A percentile compares a stretch with the other conserved stretches of the same genome.
These are phyloP conservation scores for Drosophila nr. perissopoda DNA, from an alignment of 2,888 invertebrate genomes.

Conservation along the genomic window DNA sequence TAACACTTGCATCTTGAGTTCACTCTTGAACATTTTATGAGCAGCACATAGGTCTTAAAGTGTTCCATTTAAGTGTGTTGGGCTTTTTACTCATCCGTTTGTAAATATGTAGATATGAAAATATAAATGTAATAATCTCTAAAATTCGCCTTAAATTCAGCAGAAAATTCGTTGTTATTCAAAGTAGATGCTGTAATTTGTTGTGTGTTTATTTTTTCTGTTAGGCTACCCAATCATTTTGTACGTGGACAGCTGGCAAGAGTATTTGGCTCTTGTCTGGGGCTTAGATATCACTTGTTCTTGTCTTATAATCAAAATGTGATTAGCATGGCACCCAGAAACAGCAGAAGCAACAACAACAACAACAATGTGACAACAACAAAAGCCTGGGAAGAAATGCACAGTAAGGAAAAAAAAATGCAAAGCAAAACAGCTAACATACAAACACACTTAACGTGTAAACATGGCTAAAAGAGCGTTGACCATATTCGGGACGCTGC, in stretches of 20 bases:
- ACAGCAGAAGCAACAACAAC: conserved; percentile 35
- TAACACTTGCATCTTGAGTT: conserved; percentile 22
- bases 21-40: conserved; percentile 2
- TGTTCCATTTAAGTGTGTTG: background rate
- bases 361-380: conserved; percentile 34
- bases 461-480: conserved; percentile 80
- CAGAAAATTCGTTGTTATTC: background rate
- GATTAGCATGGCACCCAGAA: conserved; percentile 69
- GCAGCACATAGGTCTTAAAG: background rate
- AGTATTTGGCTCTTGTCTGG: conserved; percentile 30
- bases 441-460: conserved; percentile 80
- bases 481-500: conserved; percentile 72
- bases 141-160: background rate
- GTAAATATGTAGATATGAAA: background rate
- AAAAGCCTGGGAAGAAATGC: conserved; percentile 65
- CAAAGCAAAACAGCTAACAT: conserved; percentile 63
- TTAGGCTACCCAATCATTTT: background rate
- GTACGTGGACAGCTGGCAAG: conserved; percentile 23
- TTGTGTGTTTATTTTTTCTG: background rate
- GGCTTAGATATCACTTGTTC: conserved; percentile 35
- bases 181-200: background rate
- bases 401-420: conserved; percentile 17
- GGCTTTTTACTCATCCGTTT: background rate
- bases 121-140: background rate
- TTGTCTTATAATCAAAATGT: conserved; percentile 75